phyloP scores from a whole-genome alignment of 2,113 vertebrate species.

The Progne subis region DNA sequence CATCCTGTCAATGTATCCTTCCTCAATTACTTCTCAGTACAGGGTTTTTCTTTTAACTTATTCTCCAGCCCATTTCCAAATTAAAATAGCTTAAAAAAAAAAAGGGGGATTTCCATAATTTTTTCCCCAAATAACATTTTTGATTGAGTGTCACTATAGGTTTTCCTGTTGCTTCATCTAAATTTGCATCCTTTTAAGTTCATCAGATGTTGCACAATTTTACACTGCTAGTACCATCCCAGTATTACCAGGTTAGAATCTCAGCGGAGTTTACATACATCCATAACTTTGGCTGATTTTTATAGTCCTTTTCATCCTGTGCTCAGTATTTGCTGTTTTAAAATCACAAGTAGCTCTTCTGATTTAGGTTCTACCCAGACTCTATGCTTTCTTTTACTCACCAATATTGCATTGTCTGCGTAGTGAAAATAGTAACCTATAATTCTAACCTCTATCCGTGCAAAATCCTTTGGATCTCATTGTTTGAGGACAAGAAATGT shows the following conservation, averaged over 20 bases:
- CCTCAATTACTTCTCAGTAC: not conserved
- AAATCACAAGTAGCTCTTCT: not conserved
- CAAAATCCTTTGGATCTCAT: not conserved
- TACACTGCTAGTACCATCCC: not conserved
- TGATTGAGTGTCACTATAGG: not conserved
- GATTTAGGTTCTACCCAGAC: not conserved
- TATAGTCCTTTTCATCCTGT: not conserved
- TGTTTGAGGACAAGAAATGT: not conserved
- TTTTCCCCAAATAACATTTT: not conserved
- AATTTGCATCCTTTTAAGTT: not conserved
- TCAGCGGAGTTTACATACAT: not conserved
- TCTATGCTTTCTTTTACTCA: not conserved
- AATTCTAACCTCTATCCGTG: not conserved
- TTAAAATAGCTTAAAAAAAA: not conserved
- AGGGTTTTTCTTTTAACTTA: not conserved
- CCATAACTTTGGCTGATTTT: not conserved
- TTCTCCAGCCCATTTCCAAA: not conserved
- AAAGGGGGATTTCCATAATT: not conserved
- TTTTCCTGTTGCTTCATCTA: not conserved
- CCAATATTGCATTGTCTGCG: not conserved
- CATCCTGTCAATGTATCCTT: not conserved
- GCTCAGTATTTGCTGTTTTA: not conserved
- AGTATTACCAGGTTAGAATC: not conserved
- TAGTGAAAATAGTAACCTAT: not conserved
- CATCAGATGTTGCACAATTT: not conserved